phyloP scores from a whole-genome alignment of 2,888 invertebrate genomes.

The Saturnia japonica region DNA sequence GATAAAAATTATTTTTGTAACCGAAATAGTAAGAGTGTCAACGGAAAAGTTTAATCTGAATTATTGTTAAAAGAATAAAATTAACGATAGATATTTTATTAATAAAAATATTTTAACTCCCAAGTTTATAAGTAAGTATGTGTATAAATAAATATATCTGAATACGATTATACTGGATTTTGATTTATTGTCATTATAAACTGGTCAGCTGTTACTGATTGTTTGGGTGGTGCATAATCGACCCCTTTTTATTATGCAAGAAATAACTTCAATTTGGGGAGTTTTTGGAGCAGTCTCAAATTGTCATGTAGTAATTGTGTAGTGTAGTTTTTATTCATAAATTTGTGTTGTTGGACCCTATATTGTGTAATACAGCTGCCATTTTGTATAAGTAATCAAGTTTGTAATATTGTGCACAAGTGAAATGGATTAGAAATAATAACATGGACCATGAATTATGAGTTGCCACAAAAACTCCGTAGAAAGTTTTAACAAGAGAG shows the following conservation, averaged over 20 bases:
- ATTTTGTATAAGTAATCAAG: too few relatives aligned
- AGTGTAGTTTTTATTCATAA: too few relatives aligned
- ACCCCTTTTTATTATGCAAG: neutral
- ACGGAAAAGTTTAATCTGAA: constrained; percentile 43
- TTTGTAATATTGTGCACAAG: too few relatives aligned
- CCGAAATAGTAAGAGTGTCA: constrained; percentile 51
- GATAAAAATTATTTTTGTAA: constrained; percentile 74
- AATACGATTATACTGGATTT: constrained; percentile 50
- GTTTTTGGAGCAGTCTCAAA: too few relatives aligned
- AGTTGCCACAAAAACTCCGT: too few relatives aligned
- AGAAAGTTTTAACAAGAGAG: too few relatives aligned
- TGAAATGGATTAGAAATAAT: too few relatives aligned
- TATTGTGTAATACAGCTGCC: too few relatives aligned
- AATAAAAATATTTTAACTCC: constrained; percentile 75
- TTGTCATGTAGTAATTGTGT: too few relatives aligned
- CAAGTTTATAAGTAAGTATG: constrained; percentile 70
- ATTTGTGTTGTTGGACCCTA: too few relatives aligned
- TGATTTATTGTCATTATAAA: constrained; percentile 24
- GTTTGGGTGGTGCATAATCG: neutral
- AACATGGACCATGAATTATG: too few relatives aligned
- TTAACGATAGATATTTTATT: constrained; percentile 65
- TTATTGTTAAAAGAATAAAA: constrained; percentile 58
- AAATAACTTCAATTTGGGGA: neutral
- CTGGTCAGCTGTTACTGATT: neutral
- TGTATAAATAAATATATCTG: constrained; percentile 69